These are phyloP conservation scores for Nemoura dubitans DNA, from an alignment of 2,888 invertebrate genomes.

Conservation along the genomic window DNA sequence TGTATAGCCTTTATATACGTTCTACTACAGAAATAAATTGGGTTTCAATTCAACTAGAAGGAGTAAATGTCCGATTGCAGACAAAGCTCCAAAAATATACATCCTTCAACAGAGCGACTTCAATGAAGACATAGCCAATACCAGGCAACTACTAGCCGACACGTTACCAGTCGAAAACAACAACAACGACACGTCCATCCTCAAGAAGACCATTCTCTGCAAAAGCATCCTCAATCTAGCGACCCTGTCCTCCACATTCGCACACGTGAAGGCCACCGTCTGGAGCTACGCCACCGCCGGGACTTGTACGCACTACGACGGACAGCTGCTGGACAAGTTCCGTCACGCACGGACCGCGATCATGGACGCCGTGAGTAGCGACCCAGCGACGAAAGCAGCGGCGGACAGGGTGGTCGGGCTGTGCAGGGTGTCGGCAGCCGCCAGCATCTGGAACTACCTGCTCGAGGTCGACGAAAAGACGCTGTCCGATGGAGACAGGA, in stretches of 20 bases:
- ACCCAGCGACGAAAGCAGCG: background rate
- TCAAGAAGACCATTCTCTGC: no score
- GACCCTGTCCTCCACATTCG: background rate
- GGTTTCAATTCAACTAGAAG: no score
- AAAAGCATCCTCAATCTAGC: background rate
- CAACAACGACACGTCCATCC: no score
- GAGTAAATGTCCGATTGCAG: no score
- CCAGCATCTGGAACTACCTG: background rate
- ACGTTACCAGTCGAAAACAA: no score
- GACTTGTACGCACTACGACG: background rate
- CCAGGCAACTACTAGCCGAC: no score
- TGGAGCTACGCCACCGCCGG: background rate
- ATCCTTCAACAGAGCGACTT: no score
- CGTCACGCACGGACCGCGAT: background rate
- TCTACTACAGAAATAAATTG: no score
- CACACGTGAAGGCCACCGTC: background rate
- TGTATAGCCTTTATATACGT: no score
- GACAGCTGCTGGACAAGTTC: background rate
- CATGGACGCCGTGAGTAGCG: background rate
- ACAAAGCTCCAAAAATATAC: no score
- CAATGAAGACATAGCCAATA: no score
- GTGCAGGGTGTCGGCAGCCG: background rate
- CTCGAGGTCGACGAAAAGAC: background rate
- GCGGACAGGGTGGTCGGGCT: background rate
- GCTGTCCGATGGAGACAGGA: background rate